Evolutionary conservation across 2,888 invertebrate genomes (phyloP), one percentile per base, ranked within the genome.

Genomic region (Luperina nickerlii): DNA sequence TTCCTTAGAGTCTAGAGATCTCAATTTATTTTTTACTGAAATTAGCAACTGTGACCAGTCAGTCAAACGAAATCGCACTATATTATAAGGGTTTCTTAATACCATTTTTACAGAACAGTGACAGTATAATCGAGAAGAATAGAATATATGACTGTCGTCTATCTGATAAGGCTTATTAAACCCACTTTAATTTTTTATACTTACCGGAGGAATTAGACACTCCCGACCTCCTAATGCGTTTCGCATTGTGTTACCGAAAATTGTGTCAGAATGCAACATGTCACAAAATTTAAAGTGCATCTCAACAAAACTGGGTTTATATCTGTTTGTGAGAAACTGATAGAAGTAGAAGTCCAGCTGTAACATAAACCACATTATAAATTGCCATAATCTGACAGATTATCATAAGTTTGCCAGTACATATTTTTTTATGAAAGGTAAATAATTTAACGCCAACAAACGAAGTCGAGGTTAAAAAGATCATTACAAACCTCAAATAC

Each of bases 291-390:
- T 57, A 1, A 62, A 81, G 38, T 78, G 81, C 74, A 83, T 42
- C 72, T 83, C 83, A n/a, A 83, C 68, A 18, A 83, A 83, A 73
- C 81, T 83, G 2, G 71, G 81, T 0, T 45, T 51, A 13, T 83
- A 83, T 65, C 78, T 68, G 72, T 83, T 83, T 18, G 81, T 78
- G 2, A 78, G 74, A 32, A 77, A 78, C 60, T 83, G 78, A 54
- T 78, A 75, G 75, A 83, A 78, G 45, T 54, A 75, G 32, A 78
- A 72, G 24, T 81, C 62, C 51, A 81, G 0, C 83, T 81, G 80
- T 15, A 80, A 81, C 70, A 45, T 27, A 15, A 20, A 54, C 20
- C 2, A 65, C 15, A 18, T 24, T n/a, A 60, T n/a, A 9, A 57
- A 60, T 60, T 11, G n/a, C 9, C 57, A 67, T 67, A 18, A 68